A percentile compares a stretch with the other conserved stretches of the same genome.
These are phyloP conservation scores for Pristionchus exspectatus DNA, from an alignment of 2,888 invertebrate species.

Conservation along the genomic window DNA sequence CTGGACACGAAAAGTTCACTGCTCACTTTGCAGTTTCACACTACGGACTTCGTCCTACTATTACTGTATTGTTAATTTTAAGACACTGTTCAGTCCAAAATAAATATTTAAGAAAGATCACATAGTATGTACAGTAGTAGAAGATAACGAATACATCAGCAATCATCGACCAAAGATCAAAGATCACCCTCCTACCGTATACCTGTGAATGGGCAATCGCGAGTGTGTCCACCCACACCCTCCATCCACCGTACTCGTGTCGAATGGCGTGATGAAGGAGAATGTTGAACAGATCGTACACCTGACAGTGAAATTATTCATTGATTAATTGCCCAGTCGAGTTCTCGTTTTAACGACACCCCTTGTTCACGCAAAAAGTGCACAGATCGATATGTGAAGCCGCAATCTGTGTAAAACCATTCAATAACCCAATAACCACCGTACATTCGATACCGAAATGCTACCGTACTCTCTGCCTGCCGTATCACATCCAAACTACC, in stretches of 20 bases:
- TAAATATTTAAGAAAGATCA: no score
- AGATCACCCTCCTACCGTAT: neutral
- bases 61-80: no score
- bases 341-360: neutral
- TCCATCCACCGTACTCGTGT: slow-evolving; percentile 99
- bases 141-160: no score
- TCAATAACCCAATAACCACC: no score
- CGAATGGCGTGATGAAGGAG: slow-evolving; percentile 98
- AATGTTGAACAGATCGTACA: slow-evolving; percentile 97
- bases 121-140: no score
- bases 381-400: neutral
- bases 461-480: slow-evolving; percentile 81
- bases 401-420: no score
- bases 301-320: slow-evolving; percentile 79
- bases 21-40: neutral
- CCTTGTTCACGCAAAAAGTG: neutral
- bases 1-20: no score
- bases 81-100: no score
- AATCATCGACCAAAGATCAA: no score
- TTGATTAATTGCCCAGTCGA: neutral
- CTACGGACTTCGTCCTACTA: neutral
- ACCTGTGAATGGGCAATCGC: slow-evolving; percentile 99
- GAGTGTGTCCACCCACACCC: slow-evolving; percentile 99
- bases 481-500: neutral
- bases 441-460: neutral